Percentiles rank a stretch among this genome's conserved stretches.
Evolutionary conservation across 2,797 vertebrate species (phyloP).

Genomic region (Smutsia gigantea): DNA sequence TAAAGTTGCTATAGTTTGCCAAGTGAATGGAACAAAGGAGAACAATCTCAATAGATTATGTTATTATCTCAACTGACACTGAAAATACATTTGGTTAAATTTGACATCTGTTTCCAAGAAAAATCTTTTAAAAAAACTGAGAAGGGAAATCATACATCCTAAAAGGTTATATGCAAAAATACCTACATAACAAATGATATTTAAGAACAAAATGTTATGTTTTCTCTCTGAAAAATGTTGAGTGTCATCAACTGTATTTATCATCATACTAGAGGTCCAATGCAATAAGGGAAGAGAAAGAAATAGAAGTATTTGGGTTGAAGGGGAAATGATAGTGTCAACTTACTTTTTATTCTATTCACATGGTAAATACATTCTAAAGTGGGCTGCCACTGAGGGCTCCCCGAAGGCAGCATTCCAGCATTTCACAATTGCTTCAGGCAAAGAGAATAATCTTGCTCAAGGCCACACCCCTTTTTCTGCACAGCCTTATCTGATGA

Average conservation of each 20-base stretch:
- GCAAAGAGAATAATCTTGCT: neutral
- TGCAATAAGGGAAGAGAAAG: neutral
- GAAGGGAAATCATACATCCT: neutral
- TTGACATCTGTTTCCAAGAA: neutral
- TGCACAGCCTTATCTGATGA: neutral
- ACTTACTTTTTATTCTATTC: neutral
- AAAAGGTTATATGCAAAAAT: neutral
- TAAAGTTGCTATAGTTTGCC: constrained; percentile 1
- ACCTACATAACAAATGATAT: neutral
- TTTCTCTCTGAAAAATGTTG: neutral
- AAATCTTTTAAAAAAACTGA: neutral
- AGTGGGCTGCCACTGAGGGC: neutral
- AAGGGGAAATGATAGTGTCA: neutral
- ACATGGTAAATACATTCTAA: neutral
- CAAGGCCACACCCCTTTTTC: neutral
- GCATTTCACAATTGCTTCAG: neutral
- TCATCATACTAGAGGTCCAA: neutral
- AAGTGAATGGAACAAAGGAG: neutral
- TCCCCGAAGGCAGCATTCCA: neutral
- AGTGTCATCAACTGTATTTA: neutral
- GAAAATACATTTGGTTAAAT: neutral
- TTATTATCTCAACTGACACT: neutral
- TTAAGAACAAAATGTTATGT: neutral
- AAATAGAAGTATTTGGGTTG: neutral
- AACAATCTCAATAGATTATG: neutral